These are phyloP conservation scores for Ferdinandea cuprea DNA, from an alignment of 2,888 invertebrate species.

Conservation along the genomic window DNA sequence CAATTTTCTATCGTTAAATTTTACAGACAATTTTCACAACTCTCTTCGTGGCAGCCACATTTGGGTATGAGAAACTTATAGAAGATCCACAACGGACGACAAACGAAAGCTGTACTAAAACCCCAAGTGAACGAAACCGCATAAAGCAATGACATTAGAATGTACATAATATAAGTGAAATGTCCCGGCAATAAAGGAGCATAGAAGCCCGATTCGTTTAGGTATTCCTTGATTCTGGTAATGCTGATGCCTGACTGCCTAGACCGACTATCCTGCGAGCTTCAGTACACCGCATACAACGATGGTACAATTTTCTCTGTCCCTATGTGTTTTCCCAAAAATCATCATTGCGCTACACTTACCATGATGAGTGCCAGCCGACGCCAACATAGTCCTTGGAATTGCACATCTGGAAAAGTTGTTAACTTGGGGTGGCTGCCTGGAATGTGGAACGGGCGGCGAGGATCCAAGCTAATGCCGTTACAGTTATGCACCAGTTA, in stretches of 20 bases:
- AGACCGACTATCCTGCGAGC: conserved; percentile 26
- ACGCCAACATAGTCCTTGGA: conserved; percentile 68
- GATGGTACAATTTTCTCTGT: conserved; percentile 55
- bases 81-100: neutral
- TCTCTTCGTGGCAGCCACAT: neutral
- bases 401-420: conserved; percentile 65
- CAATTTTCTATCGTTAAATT: conserved; percentile 66
- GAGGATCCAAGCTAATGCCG: conserved; percentile 31
- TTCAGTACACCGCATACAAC: conserved; percentile 45
- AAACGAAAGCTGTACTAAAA: conserved; percentile 49
- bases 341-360: conserved; percentile 66
- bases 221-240: no score
- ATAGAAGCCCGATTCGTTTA: neutral
- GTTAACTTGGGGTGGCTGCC: conserved; percentile 4
- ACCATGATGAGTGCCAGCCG: conserved; percentile 65
- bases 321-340: conserved; percentile 51
- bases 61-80: conserved; percentile 1
- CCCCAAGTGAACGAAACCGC: conserved; percentile 65
- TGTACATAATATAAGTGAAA: conserved; percentile 61
- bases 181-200: conserved; percentile 45
- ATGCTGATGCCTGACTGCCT: conserved; percentile 50
- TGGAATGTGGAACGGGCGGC: neutral
- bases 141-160: conserved; percentile 56
- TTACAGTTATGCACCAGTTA: conserved; percentile 70
- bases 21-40: conserved; percentile 49